A percentile compares a stretch with the other conserved stretches of the same genome.
Evolutionary conservation across 2,113 vertebrate species (phyloP).

Genomic region (Hyaena hyaena): DNA sequence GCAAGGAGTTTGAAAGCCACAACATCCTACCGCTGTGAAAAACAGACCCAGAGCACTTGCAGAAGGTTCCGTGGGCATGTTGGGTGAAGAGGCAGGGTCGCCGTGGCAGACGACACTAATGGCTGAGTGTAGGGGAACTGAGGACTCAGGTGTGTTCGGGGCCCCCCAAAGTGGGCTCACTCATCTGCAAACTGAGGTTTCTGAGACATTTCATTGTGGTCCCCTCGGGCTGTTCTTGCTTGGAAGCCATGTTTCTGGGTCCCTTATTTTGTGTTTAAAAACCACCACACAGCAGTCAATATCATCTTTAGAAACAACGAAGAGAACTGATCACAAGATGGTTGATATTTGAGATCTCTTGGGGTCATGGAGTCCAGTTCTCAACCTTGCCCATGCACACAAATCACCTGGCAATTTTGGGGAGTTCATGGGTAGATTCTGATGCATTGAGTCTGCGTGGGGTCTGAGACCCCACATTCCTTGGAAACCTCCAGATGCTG

Average conservation of each 20-base stretch:
- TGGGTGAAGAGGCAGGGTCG: neutral
- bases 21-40: neutral
- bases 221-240: neutral
- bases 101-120: fast-evolving
- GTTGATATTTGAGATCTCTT: neutral
- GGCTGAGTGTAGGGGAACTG: neutral
- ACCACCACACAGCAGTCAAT: neutral
- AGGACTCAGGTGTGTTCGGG: neutral
- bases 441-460: no score
- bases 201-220: neutral
- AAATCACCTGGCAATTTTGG: neutral
- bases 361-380: neutral
- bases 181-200: neutral
- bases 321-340: neutral
- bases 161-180: neutral
- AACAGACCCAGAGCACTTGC: neutral
- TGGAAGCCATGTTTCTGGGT: neutral
- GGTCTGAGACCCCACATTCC: neutral
- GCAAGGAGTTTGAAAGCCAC: constrained; percentile 1
- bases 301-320: neutral
- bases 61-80: neutral
- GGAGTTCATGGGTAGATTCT: neutral
- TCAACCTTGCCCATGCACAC: neutral
- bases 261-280: neutral
- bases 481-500: neutral